Evolutionary conservation across 2,113 vertebrate species (phyloP), one percentile per base, ranked within the genome.

Genomic region (Brachyhypopomus gauderio): DNA sequence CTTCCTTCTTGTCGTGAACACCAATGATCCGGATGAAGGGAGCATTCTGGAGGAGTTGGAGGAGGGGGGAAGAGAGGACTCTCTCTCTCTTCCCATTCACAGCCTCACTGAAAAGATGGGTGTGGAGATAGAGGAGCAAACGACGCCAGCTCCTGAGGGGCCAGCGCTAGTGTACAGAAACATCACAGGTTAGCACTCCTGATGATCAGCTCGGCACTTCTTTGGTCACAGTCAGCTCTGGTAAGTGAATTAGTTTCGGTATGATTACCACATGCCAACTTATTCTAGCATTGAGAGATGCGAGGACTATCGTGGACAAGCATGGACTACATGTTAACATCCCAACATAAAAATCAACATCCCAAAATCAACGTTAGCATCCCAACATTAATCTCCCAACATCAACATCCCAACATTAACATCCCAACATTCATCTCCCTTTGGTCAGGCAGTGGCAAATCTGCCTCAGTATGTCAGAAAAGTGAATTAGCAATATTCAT

Each of bases 1-100:
- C 70, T 90, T 91, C 82, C 90, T 89, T 72, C 78, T 91, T n/a
- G 86, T 92, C 5, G 90, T 93, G 22, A 91, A 89, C 81, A 87
- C 92, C 20, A 5, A 89, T 88, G 92, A 93, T 78, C 87, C 90
- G 34, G 92, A 90, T 71, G 86, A 64, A 80, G 82, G 85, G 19
- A 83, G 48, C 22, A 22, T 87, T 64, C 77, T 85, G 58, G 58
- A 66, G 1, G 22, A 82, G 81, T n/a, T n/a, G 74, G 71, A 58
- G 1, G 22, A 82, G 81, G 77, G 84, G 77, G 0, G 3, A n/a
- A 9, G 73, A 8, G 80, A 74, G 1, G 34, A 82, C 4, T 77
- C 48, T 25, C 56, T 19, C 2, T 76, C 84, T 72, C 45, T 19
- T 8, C 6, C 59, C 23, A 34, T 56, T 4, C 72, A 0, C 19